phyloP scores from a whole-genome alignment of 2,888 invertebrate species.

The Synanthedon formicaeformis region DNA sequence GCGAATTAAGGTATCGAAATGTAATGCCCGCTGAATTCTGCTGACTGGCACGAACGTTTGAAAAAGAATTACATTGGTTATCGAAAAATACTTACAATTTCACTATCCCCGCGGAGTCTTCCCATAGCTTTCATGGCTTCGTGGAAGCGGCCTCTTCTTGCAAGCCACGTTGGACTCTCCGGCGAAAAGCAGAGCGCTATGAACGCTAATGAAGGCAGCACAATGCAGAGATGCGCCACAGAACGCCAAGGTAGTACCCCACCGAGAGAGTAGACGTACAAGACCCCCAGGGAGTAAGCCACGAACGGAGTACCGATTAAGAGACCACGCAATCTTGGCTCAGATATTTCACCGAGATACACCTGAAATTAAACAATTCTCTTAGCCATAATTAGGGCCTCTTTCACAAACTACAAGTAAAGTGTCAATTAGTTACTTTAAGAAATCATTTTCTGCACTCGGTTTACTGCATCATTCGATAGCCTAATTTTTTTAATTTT shows the following conservation, averaged over 20 bases:
- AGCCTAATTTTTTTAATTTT: no score
- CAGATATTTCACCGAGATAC: constrained; percentile 80
- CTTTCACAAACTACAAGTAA: no score
- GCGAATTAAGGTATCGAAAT: no score
- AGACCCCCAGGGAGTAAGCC: constrained; percentile 80
- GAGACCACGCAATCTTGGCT: constrained; percentile 76
- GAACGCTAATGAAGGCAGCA: constrained; percentile 72
- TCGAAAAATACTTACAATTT: constrained; percentile 46
- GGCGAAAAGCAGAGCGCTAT: constrained; percentile 75
- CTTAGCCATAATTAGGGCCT: neutral
- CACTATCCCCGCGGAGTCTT: constrained; percentile 72
- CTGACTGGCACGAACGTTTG: no score
- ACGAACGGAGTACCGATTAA: constrained; percentile 80
- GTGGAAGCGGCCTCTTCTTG: constrained; percentile 70
- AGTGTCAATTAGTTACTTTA: no score
- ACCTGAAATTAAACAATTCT: constrained; percentile 58
- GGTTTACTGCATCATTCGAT: no score
- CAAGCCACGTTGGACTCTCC: constrained; percentile 82
- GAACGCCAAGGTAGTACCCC: constrained; percentile 76
- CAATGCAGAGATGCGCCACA: constrained; percentile 74
- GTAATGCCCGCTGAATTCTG: no score
- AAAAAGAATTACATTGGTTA: no score
- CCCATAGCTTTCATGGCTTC: constrained; percentile 70
- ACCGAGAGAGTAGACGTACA: constrained; percentile 79
- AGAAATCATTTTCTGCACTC: no score